Evolutionary conservation across 2,797 vertebrate genomes (phyloP).

Genomic region (Peromyscus melanophrys): DNA sequence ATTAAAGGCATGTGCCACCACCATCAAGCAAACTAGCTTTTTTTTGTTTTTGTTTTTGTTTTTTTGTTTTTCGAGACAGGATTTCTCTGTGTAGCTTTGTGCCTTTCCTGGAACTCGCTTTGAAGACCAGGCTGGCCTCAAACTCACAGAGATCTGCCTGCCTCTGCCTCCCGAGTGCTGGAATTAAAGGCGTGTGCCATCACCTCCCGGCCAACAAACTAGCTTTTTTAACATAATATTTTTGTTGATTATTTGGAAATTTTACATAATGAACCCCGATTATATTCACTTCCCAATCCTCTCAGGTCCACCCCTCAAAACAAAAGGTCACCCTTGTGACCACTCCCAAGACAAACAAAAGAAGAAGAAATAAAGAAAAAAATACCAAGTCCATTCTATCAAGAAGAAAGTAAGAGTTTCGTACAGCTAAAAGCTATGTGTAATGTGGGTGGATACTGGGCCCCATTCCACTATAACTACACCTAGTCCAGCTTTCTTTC

Average conservation of each 20-base stretch:
- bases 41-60: too few relatives aligned
- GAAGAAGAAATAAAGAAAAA: not conserved
- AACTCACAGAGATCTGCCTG: not conserved
- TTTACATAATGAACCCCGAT: not conserved
- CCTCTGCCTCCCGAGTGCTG: not conserved
- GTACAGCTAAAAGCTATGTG: not conserved
- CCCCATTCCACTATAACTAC: not conserved
- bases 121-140: not conserved
- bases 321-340: not conserved
- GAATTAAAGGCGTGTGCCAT: not conserved
- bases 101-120: not conserved
- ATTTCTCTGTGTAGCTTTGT: too few relatives aligned
- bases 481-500: not conserved
- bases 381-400: constrained; percentile 24
- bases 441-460: not conserved
- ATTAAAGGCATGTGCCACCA: not conserved
- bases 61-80: too few relatives aligned
- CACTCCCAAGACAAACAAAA: not conserved
- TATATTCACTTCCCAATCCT: not conserved
- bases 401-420: constrained; percentile 12
- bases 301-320: not conserved
- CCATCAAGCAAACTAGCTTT: not conserved
- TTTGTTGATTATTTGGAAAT: not conserved
- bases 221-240: not conserved
- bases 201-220: not conserved